phyloP scores from a whole-genome alignment of 37 sponge, comb jelly and placozoan species.

The Haliclona indistincta region DNA sequence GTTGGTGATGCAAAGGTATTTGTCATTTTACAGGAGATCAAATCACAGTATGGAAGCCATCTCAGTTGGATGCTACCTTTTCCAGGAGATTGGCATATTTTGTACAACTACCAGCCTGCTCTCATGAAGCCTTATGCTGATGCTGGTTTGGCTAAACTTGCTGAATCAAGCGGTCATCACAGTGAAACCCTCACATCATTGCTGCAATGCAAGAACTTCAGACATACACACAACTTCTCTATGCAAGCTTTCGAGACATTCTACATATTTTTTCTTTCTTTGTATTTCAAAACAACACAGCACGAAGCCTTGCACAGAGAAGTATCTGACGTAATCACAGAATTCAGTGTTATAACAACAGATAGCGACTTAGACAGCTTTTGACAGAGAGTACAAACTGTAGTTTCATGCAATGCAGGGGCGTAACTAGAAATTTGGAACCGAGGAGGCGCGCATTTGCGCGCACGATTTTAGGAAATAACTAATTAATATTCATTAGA shows the following conservation, averaged over 20 bases:
- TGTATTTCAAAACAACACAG: too few species aligned
- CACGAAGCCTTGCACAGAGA: too few species aligned
- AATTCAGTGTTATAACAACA: too few species aligned
- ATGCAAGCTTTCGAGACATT: neutral
- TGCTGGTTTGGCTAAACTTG: neutral
- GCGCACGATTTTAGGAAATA: too few species aligned
- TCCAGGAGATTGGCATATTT: conserved; percentile 10
- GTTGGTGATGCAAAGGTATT: conserved; percentile 4
- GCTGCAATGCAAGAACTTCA: neutral
- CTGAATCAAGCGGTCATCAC: neutral
- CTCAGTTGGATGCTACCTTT: neutral
- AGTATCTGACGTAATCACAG: too few species aligned
- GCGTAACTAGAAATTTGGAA: too few species aligned
- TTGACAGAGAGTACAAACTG: too few species aligned
- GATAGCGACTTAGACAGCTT: too few species aligned
- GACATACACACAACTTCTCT: neutral
- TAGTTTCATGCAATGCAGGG: too few species aligned
- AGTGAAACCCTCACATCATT: conserved; percentile 1
- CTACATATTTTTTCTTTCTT: neutral
- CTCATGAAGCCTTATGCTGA: conserved; percentile 16
- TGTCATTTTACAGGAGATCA: neutral
- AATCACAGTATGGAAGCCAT: neutral
- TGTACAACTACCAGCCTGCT: conserved; percentile 4
- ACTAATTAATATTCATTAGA: too few species aligned
- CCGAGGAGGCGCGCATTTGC: too few species aligned